Base-by-base conservation (phyloP, 2,113 vertebrate species). In the Macrotus californicus region DNA sequence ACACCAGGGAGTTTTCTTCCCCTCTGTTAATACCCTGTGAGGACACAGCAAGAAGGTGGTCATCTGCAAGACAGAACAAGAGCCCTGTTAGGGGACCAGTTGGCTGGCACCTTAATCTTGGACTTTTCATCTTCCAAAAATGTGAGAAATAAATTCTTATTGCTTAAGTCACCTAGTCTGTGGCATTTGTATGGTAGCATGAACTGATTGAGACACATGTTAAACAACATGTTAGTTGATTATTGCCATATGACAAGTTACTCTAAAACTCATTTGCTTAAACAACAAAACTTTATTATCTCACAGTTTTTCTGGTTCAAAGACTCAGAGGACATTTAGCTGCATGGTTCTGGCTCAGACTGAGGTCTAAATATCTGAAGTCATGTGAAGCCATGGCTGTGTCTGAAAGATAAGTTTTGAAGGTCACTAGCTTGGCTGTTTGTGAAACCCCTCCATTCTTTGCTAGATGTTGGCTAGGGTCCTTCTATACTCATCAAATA, bases 141-240 rank as follows among this genome's bases (percentile, higher is more conserved):
- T 39, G 7, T 46, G 24, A 70, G 34, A 64, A 79, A 64, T 41
- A 13, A 70, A 85, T n/a, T 66, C 7, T 29, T 18, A 21, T 34
- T 12, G 19, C 34, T 14, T 48, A 54, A 83, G 13, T 18, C 11
- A 21, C 31, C 12, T 21, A 7, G 34, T 18, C 41, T 66, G 2
- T 0, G 5, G 39, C 19, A 31, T 54, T 34, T 21, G 0, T 36
- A 36, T 15, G 14, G 36, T 7, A 19, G 5, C 39, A 7, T 19
- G 43, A 24, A 6, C 46, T 54, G 26, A 36, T 43, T 26, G 26
- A 72, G 34, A n/a, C 56, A 50, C 26, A 15, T 24, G 5, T 34
- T 34, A 14, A 69, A 36, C 18, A 75, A 29, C 29, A 12, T 26
- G 41, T 19, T 16, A 39, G 22, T 54, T 56, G 21, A 66, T 66